phyloP scores from a whole-genome alignment of 1,140 invertebrate species.

The Habropoda laboriosa region DNA sequence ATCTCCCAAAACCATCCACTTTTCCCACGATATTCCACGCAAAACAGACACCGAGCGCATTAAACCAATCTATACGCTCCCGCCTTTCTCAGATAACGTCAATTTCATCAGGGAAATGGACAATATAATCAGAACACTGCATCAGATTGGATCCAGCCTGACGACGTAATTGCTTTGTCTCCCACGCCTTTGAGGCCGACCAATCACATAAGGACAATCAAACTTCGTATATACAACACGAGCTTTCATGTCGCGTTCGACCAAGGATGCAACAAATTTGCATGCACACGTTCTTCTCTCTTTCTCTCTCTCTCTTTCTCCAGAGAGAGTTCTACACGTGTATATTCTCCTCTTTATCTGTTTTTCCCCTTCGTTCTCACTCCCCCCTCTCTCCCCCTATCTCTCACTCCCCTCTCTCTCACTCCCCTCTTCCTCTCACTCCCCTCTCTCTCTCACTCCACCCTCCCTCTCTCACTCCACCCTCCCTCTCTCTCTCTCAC shows the following conservation, averaged over 20 bases:
- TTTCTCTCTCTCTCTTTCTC: background rate
- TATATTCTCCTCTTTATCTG: background rate
- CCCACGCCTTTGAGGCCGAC: constrained; percentile 35
- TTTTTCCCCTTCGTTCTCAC: background rate
- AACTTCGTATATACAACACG: background rate
- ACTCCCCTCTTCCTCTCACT: too few relatives aligned
- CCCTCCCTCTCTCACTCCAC: too few relatives aligned
- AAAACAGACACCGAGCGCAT: too few relatives aligned
- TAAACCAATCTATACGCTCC: background rate
- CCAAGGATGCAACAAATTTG: constrained; percentile 23
- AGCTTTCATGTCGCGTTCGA: constrained; percentile 1
- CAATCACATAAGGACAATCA: constrained; percentile 25
- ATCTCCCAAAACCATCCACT: too few relatives aligned
- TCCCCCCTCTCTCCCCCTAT: background rate
- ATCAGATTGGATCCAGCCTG: constrained; percentile 24
- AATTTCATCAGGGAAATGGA: constrained; percentile 26
- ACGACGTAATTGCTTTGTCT: constrained; percentile 42
- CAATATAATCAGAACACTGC: constrained; percentile 24
- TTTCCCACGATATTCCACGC: too few relatives aligned
- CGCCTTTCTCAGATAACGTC: constrained; percentile 17
- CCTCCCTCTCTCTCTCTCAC: too few relatives aligned
- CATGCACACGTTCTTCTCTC: constrained; percentile 20
- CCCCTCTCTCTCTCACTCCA: too few relatives aligned
- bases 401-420: background rate
- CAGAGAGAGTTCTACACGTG: too few relatives aligned